These are phyloP conservation scores for Pedionomus torquatus DNA, from an alignment of 2,113 vertebrate genomes.

Conservation along the genomic window DNA sequence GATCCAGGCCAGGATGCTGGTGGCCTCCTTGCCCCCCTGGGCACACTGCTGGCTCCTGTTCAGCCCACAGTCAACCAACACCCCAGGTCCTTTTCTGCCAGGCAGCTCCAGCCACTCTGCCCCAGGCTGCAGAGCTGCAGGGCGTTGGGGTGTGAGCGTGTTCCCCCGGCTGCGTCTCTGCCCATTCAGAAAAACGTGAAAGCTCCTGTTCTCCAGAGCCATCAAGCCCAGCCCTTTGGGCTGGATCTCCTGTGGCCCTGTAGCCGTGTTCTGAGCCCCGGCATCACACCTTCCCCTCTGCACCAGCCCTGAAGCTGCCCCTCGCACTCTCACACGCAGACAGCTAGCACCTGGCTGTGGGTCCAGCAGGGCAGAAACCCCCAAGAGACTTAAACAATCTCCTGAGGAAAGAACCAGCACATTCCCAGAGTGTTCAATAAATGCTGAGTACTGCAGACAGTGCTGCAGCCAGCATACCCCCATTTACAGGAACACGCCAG, in stretches of 20 bases:
- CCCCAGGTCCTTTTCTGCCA: too few species aligned
- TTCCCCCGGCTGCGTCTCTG: background rate
- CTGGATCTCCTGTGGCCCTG: background rate
- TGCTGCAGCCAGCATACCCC: background rate
- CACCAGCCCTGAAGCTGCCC: background rate
- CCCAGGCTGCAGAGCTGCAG: too few species aligned
- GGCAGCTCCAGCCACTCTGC: too few species aligned
- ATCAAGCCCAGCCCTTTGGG: rapidly evolving
- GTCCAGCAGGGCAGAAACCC: background rate
- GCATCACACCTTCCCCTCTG: background rate
- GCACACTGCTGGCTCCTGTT: too few species aligned
- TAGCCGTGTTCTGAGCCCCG: rapidly evolving
- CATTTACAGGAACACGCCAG: background rate
- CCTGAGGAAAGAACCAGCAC: background rate
- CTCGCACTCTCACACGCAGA: rapidly evolving
- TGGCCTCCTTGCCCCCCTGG: too few species aligned
- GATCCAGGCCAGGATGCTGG: too few species aligned
- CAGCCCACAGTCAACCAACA: too few species aligned
- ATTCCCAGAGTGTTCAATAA: background rate
- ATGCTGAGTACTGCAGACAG: background rate
- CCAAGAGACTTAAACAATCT: background rate
- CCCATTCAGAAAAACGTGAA: background rate
- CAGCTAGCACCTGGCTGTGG: background rate
- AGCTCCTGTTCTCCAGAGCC: background rate
- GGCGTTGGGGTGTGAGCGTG: too few species aligned